Base-by-base conservation (phyloP, 1,140 invertebrate species). In the Papilio xuthus region DNA sequence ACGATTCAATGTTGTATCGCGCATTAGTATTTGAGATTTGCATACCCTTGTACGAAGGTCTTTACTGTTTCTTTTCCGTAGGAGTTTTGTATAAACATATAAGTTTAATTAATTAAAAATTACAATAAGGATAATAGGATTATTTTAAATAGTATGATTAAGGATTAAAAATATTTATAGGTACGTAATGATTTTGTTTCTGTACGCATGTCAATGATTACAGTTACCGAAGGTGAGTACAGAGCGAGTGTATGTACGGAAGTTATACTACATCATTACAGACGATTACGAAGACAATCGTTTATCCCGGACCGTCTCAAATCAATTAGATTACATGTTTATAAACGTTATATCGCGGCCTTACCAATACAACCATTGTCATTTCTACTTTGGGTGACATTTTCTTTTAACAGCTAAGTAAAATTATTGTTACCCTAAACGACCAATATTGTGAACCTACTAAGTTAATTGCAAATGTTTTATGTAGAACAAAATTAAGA, bases 191-290 rank as follows among this genome's bases (percentile, higher is more conserved):
- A 63, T 63, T 63, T 28, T 28, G 60, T 63, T 63, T 32, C 60
- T 63, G 60, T 63, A 53, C 44, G 47, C 12, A 56, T 50, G 32
- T 8, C 53, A 75, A 75, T 75, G 44, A 75, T 75, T 75, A 37
- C 44, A 53, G 72, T 53, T 56, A 75, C 53, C 72, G 20, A 41
- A 41, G 41, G 44, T 75, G 32, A 26, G 44, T 9, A 41, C n/a
- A 23, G 10, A 18, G 72, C 28, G 20, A 73, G 7, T 74, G 81
- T 80, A 77, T 50, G 74, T 69, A 70, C 80, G 81, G 82, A 84
- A 82, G 82, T 82, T 70, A 78, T 70, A 81, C 82, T 82, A 76
- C 53, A 32, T 79, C 84, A 83, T 84, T 82, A 78, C 75, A 78
- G 18, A 50, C 26, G 47, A 56, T 73, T 50, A 28, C 12, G 47